Evolutionary conservation across 2,797 vertebrate species (phyloP), one percentile per base, ranked within the genome.

Genomic region (Gadopsis bispinosus): DNA sequence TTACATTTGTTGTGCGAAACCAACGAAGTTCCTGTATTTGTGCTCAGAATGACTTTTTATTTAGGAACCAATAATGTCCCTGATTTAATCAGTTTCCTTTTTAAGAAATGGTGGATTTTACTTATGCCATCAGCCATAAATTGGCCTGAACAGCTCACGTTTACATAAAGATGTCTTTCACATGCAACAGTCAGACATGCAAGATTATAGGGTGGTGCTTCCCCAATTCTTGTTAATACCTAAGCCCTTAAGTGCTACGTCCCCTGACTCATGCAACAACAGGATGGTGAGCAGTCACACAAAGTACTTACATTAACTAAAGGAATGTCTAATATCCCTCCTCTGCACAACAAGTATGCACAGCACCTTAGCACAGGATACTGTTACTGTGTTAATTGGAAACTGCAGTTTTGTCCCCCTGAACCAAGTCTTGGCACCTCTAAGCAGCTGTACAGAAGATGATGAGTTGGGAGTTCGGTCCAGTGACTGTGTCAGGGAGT

Each of bases 391-490:
- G 37, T 10, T 39, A 19, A 56, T 2, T 61, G 41, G 16, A 51
- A 69, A 53, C 31, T 33, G 29, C 13, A 7, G 17, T 47, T 22
- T 5, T 69, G 45, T 67, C 43, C 11, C 50, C 10, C 22, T 41
- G 16, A 60, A 58, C 19, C 33, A 35, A 45, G 61, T 55, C 54
- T 69, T 43, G 29, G 22, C 51, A 41, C 41, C 69, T 71, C 13
- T 12, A 31, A 58, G 77, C 74, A 60, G 72, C 51, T 56, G 71
- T 29, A 35, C 26, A 64, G 43, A 65, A 31, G 54, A 51, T 59
- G 71, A 80, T 69, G 59, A 73, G n/a, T n/a, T n/a, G n/a, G 51
- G 53, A 55, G 65, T 75, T 58, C 47, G 64, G 47, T 33, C n/a
- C 59, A 63, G 58, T 31, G 54, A 60, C 37, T 22, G 48, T 51